A percentile compares a stretch with the other conserved stretches of the same genome.
Evolutionary conservation across 1,140 invertebrate species (phyloP).

Genomic region (Drosophila takahashii): DNA sequence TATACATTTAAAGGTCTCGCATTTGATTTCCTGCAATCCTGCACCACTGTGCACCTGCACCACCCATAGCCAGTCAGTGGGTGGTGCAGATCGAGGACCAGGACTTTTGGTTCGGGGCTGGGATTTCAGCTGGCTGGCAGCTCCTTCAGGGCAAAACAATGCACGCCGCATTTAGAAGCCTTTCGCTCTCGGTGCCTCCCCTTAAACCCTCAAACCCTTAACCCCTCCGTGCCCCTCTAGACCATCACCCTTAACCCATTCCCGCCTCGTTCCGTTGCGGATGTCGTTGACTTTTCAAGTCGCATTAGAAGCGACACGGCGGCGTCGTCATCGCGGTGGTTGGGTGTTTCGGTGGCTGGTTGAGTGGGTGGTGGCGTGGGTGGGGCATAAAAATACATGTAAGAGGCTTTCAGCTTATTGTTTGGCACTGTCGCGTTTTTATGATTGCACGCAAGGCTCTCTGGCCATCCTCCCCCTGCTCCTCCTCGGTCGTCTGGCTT

Average conservation of each 20-base stretch:
- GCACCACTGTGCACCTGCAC: conserved; percentile 11
- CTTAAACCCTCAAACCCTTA: neutral
- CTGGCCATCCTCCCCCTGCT: too few species aligned
- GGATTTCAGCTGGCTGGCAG: conserved; percentile 39
- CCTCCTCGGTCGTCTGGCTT: conserved; percentile 3
- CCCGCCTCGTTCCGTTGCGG: conserved; percentile 24
- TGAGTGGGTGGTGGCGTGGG: conserved; percentile 1
- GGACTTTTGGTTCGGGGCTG: conserved; percentile 26
- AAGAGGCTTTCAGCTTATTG: conserved; percentile 83
- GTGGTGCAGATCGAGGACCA: conserved; percentile 19
- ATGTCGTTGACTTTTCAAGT: conserved; percentile 83
- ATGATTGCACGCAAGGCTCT: conserved; percentile 53
- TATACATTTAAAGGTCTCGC: neutral
- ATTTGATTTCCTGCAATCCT: neutral
- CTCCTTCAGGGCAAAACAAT: conserved; percentile 67
- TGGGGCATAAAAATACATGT: conserved; percentile 77
- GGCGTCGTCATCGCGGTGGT: conserved; percentile 21
- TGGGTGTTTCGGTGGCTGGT: neutral
- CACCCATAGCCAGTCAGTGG: neutral
- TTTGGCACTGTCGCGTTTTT: conserved; percentile 71
- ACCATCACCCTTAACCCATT: neutral
- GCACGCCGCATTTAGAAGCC: conserved; percentile 62
- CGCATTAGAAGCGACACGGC: conserved; percentile 66
- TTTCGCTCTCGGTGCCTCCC: conserved; percentile 15
- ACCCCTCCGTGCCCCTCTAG: neutral